Conservation (phyloP, 2,113 vertebrate species). For the Calcarius ornatus region DNA sequence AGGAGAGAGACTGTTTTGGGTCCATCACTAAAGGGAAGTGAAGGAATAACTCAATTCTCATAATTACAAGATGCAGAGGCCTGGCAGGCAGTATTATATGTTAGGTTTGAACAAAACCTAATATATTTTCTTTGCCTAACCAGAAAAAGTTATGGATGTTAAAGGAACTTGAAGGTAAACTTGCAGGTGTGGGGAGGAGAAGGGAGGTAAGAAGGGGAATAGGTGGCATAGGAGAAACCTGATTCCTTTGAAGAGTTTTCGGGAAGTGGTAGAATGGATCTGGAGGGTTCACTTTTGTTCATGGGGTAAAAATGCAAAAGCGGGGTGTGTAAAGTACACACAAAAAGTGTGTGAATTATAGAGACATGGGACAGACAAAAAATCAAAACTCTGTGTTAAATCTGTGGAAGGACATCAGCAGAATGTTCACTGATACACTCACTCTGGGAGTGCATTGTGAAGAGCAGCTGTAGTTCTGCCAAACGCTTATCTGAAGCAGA, state of each 20-base stretch:
- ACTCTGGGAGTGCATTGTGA: not conserved
- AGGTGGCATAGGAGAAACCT: not conserved
- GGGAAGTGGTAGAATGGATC: not conserved
- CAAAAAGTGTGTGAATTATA: not conserved
- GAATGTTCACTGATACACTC: not conserved
- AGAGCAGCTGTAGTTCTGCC: not conserved
- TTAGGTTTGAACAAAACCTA: not conserved
- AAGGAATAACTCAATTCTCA: not conserved
- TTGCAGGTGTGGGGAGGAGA: not conserved
- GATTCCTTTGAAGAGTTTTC: not conserved
- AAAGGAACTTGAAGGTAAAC: not conserved
- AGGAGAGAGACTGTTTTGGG: not conserved
- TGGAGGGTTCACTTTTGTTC: not conserved
- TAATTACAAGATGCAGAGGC: not conserved
- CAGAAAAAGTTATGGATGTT: not conserved
- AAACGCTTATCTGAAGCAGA: not conserved
- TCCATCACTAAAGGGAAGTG: not conserved
- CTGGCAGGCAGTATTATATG: not conserved
- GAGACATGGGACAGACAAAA: not conserved
- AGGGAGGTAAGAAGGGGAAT: not conserved
- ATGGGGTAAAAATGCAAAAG: not conserved
- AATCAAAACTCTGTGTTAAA: not conserved
- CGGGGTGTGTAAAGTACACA: not conserved
- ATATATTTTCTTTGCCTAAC: not conserved
- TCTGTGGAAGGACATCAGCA: not conserved